These are phyloP conservation scores for Scolopax rusticola DNA, from an alignment of 2,797 vertebrate species.

Conservation along the genomic window DNA sequence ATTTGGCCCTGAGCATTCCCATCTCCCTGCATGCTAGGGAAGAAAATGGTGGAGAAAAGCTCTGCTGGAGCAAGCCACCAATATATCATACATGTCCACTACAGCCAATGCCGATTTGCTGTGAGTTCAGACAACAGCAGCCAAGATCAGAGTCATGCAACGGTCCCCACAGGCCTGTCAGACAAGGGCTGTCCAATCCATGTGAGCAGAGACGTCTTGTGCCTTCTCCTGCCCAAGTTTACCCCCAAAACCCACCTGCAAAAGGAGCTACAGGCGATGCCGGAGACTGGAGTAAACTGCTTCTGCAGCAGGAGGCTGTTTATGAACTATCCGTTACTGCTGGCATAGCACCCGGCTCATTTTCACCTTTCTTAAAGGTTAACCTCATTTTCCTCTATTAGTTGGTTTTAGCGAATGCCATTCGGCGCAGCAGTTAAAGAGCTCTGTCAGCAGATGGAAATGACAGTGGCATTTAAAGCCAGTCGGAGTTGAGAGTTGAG, in stretches of 20 bases:
- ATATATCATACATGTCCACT: fast-evolving
- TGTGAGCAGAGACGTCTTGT: fast-evolving
- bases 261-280: not conserved
- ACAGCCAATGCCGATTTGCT: fast-evolving
- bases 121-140: not conserved
- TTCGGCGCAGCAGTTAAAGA: conserved; percentile 33
- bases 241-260: not conserved
- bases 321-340: conserved; percentile 66
- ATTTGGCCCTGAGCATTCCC: not conserved
- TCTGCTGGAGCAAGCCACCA: not conserved
- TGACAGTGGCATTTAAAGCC: conserved; percentile 69
- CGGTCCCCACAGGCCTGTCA: not conserved
- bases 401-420: conserved; percentile 72
- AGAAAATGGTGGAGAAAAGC: not conserved
- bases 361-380: conserved; percentile 73
- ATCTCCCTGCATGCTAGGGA: not conserved
- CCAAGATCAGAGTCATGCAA: not conserved
- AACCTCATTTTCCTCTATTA: conserved; percentile 73
- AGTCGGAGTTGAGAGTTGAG: not conserved
- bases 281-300: not conserved
- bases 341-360: conserved; percentile 27
- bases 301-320: conserved; percentile 39
- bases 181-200: not conserved
- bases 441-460: conserved; percentile 63
- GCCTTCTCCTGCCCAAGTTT: not conserved